Percentiles rank a stretch among this genome's conserved stretches.
Conservation (phyloP, 2,113 vertebrate genomes). For the Isichthys henryi region DNA sequence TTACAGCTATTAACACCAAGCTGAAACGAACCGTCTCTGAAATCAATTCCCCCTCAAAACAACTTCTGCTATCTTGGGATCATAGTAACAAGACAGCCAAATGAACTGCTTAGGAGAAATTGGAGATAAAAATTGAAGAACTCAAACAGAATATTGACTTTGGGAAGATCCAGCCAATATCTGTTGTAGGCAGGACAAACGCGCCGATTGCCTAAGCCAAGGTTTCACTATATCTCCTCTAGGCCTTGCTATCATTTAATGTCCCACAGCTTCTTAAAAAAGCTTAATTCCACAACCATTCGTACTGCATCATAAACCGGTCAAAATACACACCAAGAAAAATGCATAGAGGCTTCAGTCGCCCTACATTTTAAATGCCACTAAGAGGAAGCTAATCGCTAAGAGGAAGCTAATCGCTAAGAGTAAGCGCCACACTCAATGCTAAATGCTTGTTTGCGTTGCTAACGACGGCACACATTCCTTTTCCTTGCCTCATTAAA, state of each 20-base stretch:
- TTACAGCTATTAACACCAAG: neutral
- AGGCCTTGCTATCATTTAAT: neutral
- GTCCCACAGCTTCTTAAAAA: neutral
- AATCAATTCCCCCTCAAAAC: constrained; percentile 1
- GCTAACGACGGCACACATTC: neutral
- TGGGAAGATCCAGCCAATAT: neutral
- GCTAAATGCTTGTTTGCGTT: neutral
- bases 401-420: neutral
- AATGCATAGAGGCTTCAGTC: neutral
- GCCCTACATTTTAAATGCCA: neutral
- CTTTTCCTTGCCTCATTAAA: neutral
- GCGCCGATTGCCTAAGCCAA: neutral
- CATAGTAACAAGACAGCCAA: constrained; percentile 1
- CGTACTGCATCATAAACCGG: neutral
- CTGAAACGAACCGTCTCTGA: neutral
- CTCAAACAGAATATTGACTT: constrained; percentile 6
- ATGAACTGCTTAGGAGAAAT: neutral
- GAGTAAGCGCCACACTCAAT: neutral
- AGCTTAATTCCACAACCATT: neutral
- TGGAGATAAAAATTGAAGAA: neutral
- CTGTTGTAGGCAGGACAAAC: neutral
- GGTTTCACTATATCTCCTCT: neutral
- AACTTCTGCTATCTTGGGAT: neutral
- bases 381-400: neutral
- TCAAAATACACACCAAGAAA: neutral